Percentiles rank a stretch among this genome's conserved stretches.
These are phyloP conservation scores for Paratrypauchen microcephalus DNA, from an alignment of 2,797 vertebrate species.

Conservation along the genomic window DNA sequence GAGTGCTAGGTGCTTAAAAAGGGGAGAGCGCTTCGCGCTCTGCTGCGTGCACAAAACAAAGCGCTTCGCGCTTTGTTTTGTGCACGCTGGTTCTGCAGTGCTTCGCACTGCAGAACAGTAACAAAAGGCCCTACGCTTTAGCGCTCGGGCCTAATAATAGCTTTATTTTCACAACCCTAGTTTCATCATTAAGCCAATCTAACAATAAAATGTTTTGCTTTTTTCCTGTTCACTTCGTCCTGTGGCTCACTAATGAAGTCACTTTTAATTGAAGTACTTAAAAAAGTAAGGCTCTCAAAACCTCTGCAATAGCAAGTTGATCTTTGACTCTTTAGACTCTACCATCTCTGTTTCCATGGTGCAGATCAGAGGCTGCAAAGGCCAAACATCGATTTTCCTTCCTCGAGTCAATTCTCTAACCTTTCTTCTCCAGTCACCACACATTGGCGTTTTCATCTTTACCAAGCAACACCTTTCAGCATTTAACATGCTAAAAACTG, in stretches of 20 bases:
- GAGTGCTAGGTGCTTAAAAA: too few species aligned
- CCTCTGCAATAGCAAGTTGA: conserved; percentile 54
- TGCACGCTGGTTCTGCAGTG: too few species aligned
- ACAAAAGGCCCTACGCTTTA: too few species aligned
- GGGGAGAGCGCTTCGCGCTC: too few species aligned
- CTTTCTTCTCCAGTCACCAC: conserved; percentile 54
- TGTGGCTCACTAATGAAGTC: conserved; percentile 48
- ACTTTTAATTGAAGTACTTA: conserved; percentile 39
- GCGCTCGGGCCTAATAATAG: too few species aligned
- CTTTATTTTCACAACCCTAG: neutral
- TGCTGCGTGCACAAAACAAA: too few species aligned
- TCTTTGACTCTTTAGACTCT: conserved; percentile 59
- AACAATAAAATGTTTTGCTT: conserved; percentile 1
- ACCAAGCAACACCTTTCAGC: conserved; percentile 39
- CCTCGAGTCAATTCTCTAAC: conserved; percentile 65
- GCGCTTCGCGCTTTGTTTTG: too few species aligned
- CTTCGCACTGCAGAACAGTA: too few species aligned
- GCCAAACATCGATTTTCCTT: conserved; percentile 65
- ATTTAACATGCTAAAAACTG: conserved; percentile 25
- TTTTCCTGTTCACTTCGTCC: conserved; percentile 45
- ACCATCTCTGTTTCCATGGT: conserved; percentile 70
- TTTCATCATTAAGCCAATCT: neutral
- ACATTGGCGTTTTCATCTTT: conserved; percentile 37
- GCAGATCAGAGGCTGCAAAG: conserved; percentile 63
- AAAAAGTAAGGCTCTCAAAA: conserved; percentile 58